A percentile compares a stretch with the other conserved stretches of the same genome.
phyloP scores from a whole-genome alignment of 1,140 invertebrate species.

The Solen grandis region DNA sequence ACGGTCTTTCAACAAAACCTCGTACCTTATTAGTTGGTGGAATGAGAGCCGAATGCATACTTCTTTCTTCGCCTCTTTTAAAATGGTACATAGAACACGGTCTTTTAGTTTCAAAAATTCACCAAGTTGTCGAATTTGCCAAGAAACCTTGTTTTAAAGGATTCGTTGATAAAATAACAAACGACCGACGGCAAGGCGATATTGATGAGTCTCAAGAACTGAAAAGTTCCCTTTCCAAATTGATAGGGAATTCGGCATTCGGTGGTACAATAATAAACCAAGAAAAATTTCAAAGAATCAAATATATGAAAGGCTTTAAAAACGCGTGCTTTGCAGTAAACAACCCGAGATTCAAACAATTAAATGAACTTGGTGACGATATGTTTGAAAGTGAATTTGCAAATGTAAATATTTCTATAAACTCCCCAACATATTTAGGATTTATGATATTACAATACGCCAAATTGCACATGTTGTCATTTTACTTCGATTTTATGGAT shows the following conservation, averaged over 20 bases:
- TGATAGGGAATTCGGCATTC: background rate
- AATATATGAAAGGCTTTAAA: constrained; percentile 15
- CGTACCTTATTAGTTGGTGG: background rate
- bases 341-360: constrained; percentile 1
- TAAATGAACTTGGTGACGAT: background rate
- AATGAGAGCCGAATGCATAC: constrained; percentile 18
- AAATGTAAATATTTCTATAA: background rate
- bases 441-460: constrained; percentile 63
- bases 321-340: background rate
- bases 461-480: constrained; percentile 60
- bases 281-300: constrained; percentile 13
- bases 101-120: constrained; percentile 3
- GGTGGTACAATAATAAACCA: constrained; percentile 16
- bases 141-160: constrained; percentile 27
- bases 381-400: constrained; percentile 15
- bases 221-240: background rate
- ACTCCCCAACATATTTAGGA: constrained; percentile 54
- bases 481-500: constrained; percentile 64
- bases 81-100: constrained; percentile 36
- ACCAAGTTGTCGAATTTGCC: constrained; percentile 35
- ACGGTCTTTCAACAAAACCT: constrained; percentile 10
- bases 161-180: constrained; percentile 19
- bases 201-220: constrained; percentile 9
- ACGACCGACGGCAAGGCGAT: constrained; percentile 35
- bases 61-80: constrained; percentile 26